Percentiles rank a stretch among this genome's conserved stretches.
These are phyloP conservation scores for Ophion ventricosus DNA, from an alignment of 2,888 invertebrate genomes.

Conservation along the genomic window DNA sequence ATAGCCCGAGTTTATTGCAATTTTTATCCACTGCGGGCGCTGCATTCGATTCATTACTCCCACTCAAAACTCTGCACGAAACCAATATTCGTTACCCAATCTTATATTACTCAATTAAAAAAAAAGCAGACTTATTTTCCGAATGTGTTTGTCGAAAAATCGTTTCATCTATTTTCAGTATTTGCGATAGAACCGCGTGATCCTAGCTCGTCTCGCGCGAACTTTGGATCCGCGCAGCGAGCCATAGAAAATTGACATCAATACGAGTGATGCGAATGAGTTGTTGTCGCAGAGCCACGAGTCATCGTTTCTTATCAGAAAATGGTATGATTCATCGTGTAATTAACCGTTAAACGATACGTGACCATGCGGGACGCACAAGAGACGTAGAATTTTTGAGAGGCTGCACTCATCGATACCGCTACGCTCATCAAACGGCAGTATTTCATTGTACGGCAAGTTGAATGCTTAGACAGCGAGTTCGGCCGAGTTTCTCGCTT, in stretches of 20 bases:
- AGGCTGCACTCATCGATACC: too few species aligned
- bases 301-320: slow-evolving; percentile 32
- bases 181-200: slow-evolving; percentile 42
- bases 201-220: slow-evolving; percentile 23
- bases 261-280: not conserved
- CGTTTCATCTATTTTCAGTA: not conserved
- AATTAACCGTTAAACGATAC: not conserved
- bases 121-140: not conserved
- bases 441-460: too few species aligned
- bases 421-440: too few species aligned
- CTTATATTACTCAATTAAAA: too few species aligned
- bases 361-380: not conserved
- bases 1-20: too few species aligned
- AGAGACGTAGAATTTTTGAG: not conserved
- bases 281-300: not conserved
- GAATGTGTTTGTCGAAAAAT: not conserved
- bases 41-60: too few species aligned
- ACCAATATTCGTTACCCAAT: not conserved
- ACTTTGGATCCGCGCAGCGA: slow-evolving; percentile 31
- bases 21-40: too few species aligned
- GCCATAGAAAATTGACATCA: slow-evolving; percentile 4
- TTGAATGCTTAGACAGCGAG: too few species aligned
- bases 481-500: too few species aligned
- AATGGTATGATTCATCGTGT: slow-evolving; percentile 22
- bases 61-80: too few species aligned